Base-by-base conservation (phyloP, 2,888 invertebrate species). In the Drosophila ustulata region DNA sequence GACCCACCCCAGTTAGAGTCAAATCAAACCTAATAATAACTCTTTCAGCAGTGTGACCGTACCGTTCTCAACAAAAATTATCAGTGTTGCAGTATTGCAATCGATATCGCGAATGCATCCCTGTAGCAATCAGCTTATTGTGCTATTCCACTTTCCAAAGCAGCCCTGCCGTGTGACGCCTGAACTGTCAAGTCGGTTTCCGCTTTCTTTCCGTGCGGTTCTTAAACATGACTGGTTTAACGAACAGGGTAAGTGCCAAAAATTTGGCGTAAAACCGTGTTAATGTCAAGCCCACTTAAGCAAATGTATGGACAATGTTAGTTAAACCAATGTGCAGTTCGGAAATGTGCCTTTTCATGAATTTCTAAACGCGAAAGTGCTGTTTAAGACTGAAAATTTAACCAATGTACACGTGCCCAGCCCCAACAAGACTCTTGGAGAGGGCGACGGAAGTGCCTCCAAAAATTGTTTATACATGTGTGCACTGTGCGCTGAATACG, bases 191-290 rank as follows among this genome's bases (percentile, higher is more conserved):
- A 76, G 72, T 59, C 79, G 41, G 56, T 78, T 83, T 83, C 83
- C 83, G 83, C 83, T 91, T 92, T 95, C 95, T 95, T 95, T 95
- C 94, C 94, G 94, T 94, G 94, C 93, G 93, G 94, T 94, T 94
- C 94, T 94, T 94, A 94, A 95, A 93, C 94, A 96, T 96, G 96
- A 95, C 96, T 94, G 96, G 96, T 93, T 96, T 96, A 94, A 95
- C 95, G 93, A 95, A 95, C 93, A 96, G 96, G 95, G 96, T 96
- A 94, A 92, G 92, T 90, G 80, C 64, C 75, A 71, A 56, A 70
- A 75, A 79, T 87, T 82, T 70, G 57, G 39, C 55, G 61, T 61
- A 63, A 75, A 89, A 76, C 59, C 32, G 26, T 62, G 49, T 69
- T 66, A 68, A 32, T 41, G 51, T 25, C 56, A 39, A 9, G 28